Percentiles rank a stretch among this genome's conserved stretches.
These are phyloP conservation scores for Pogoniulus pusillus DNA, from an alignment of 2,797 vertebrate genomes.

Conservation along the genomic window DNA sequence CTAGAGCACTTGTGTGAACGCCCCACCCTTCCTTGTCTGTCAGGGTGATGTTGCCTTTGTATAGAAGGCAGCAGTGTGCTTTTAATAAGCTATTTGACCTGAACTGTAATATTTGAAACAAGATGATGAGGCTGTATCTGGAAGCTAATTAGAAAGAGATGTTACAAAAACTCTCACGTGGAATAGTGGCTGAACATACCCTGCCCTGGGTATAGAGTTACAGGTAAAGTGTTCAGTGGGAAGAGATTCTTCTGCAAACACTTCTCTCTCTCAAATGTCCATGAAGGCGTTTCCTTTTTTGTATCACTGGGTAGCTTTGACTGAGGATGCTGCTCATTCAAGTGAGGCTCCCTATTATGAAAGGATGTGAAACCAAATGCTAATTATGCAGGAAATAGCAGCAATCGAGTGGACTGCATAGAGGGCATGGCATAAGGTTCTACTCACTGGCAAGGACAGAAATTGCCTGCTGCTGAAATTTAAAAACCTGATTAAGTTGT, in stretches of 20 bases:
- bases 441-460: background rate
- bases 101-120: background rate
- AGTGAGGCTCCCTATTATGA: background rate
- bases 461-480: background rate
- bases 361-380: background rate
- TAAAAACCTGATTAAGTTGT: background rate
- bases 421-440: background rate
- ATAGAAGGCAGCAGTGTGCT: background rate
- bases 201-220: background rate
- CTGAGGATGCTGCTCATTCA: background rate
- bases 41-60: rapidly evolving
- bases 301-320: background rate
- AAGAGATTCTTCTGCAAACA: background rate
- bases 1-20: rapidly evolving
- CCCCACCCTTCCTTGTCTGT: background rate
- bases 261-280: no score
- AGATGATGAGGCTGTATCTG: background rate
- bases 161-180: background rate
- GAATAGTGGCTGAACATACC: background rate
- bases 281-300: background rate
- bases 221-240: background rate
- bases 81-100: background rate
- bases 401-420: background rate
- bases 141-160: background rate
- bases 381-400: background rate